These are phyloP conservation scores for Tigriopus californicus DNA, from an alignment of 2,888 invertebrate genomes.

Conservation along the genomic window DNA sequence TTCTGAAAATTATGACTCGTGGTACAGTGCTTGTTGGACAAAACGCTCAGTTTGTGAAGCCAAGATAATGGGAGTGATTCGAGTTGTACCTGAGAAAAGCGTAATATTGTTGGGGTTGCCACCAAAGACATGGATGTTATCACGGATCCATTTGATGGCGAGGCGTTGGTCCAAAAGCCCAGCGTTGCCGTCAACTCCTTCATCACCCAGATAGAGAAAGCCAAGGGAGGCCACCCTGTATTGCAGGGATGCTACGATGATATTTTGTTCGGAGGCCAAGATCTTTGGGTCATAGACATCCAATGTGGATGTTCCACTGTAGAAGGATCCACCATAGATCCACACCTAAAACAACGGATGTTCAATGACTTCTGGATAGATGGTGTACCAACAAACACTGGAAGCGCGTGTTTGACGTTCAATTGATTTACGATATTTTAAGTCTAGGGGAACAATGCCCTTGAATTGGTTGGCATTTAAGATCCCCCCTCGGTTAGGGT, in stretches of 20 bases:
- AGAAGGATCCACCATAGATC: conserved; percentile 86
- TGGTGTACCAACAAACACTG: neutral
- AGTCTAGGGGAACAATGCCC: no score
- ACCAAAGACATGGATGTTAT: conserved; percentile 68
- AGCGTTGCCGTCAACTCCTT: conserved; percentile 68
- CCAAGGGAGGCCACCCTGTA: conserved; percentile 83
- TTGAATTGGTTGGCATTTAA: no score
- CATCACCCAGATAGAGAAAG: conserved; percentile 64
- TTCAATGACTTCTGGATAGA: no score
- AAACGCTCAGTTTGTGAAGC: neutral
- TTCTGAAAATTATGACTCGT: no score
- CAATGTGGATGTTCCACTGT: conserved; percentile 76
- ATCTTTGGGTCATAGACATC: conserved; percentile 85
- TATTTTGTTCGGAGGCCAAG: conserved; percentile 65
- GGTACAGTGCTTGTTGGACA: neutral
- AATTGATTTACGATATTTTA: no score
- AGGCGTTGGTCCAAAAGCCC: conserved; percentile 89
- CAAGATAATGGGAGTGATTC: neutral
- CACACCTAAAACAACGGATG: conserved; percentile 36
- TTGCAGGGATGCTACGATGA: conserved; percentile 81
- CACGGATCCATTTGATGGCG: conserved; percentile 69
- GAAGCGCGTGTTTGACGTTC: no score
- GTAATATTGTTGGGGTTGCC: conserved; percentile 75
- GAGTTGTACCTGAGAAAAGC: conserved; percentile 37
- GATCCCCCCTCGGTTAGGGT: neutral